phyloP scores from a whole-genome alignment of 1,140 invertebrate species.

The Cryptotermes secundus region DNA sequence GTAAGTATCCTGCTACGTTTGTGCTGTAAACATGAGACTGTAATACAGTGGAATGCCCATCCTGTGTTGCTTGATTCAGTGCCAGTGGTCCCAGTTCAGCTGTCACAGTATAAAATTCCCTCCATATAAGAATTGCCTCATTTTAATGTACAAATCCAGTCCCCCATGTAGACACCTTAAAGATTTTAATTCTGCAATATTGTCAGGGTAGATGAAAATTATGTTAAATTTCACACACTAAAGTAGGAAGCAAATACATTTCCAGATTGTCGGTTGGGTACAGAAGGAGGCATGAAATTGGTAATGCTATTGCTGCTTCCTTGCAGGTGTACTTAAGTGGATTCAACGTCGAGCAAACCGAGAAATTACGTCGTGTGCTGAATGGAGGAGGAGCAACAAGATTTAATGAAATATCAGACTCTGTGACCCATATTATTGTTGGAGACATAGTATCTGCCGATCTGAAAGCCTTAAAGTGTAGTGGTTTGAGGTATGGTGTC shows the following conservation, averaged over 20 bases:
- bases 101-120: too few species aligned
- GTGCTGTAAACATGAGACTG: neutral
- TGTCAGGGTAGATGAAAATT: too few species aligned
- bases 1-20: slow-evolving; percentile 55
- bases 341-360: slow-evolving; percentile 60
- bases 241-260: too few species aligned
- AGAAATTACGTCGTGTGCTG: slow-evolving; percentile 75
- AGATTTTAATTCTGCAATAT: neutral
- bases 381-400: slow-evolving; percentile 79
- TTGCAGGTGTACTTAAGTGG: slow-evolving; percentile 64
- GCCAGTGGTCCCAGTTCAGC: too few species aligned
- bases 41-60: too few species aligned
- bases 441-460: slow-evolving; percentile 57
- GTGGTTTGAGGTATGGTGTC: slow-evolving; percentile 44
- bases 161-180: too few species aligned
- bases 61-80: too few species aligned
- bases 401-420: slow-evolving; percentile 70
- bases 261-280: too few species aligned
- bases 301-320: slow-evolving; percentile 17
- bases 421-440: slow-evolving; percentile 78
- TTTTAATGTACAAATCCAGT: too few species aligned
- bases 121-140: too few species aligned
- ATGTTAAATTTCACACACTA: too few species aligned
- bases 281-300: too few species aligned
- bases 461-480: slow-evolving; percentile 49